Evolutionary conservation across 2,888 invertebrate species (phyloP).

Genomic region (Drosophila merina): DNA sequence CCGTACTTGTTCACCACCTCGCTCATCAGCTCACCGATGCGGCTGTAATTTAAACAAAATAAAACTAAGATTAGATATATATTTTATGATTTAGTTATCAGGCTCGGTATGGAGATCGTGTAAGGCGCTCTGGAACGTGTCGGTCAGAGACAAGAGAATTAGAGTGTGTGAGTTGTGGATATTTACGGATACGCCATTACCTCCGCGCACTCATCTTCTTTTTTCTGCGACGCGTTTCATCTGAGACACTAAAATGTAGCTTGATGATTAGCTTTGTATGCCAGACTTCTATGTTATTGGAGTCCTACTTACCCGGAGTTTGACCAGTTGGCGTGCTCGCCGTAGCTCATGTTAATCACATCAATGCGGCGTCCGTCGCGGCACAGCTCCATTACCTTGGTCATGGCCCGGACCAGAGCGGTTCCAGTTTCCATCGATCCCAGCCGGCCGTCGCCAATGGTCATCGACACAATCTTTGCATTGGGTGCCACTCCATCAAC

Average conservation of each 20-base stretch:
- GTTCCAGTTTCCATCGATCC: constrained; percentile 99
- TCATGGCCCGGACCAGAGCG: constrained; percentile 95
- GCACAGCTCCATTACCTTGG: constrained; percentile 91
- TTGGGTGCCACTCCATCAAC: constrained; percentile 98
- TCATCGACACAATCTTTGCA: constrained; percentile 95
- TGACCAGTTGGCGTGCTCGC: constrained; percentile 96
- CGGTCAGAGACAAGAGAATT: constrained; percentile 29
- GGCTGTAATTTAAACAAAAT: constrained; percentile 85
- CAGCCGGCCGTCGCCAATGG: constrained; percentile 96
- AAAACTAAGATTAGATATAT: background rate
- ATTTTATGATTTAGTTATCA: constrained; percentile 1
- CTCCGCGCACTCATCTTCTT: constrained; percentile 62
- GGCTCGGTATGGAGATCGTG: constrained; percentile 8
- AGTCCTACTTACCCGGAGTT: constrained; percentile 90
- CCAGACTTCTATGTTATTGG: background rate
- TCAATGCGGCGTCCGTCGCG: constrained; percentile 87
- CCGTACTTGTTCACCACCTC: constrained; percentile 96
- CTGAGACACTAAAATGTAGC: constrained; percentile 37
- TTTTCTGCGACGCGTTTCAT: constrained; percentile 72
- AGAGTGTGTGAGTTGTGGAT: constrained; percentile 15
- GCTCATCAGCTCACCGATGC: constrained; percentile 93
- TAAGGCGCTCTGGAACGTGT: constrained; percentile 19
- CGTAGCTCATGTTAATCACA: constrained; percentile 99
- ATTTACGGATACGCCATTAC: constrained; percentile 55
- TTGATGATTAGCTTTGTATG: constrained; percentile 9